A percentile compares a stretch with the other conserved stretches of the same genome.
Conservation (phyloP, 1,140 invertebrate species). For the Atta cephalotes region DNA sequence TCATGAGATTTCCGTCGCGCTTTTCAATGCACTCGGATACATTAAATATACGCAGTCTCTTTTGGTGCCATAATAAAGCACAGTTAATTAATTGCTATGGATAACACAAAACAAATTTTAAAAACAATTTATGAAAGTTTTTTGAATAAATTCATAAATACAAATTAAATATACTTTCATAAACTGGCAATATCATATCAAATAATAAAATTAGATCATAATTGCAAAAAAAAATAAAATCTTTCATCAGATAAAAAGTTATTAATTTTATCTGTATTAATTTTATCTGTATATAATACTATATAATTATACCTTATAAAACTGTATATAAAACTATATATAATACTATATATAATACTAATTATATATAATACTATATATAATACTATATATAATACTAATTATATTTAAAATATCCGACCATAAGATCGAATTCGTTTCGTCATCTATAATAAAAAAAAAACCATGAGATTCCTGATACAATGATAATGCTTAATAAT, state of each 20-base stretch:
- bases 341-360: no score
- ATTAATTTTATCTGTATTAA: not conserved
- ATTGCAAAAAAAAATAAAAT: not conserved
- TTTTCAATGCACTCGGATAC: slow-evolving; percentile 28
- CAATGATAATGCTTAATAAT: not conserved
- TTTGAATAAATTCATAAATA: not conserved
- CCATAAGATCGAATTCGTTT: not conserved
- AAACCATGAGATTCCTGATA: not conserved
- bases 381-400: no score
- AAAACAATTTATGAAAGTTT: not conserved
- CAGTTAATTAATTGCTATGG: slow-evolving; percentile 9
- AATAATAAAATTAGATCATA: not conserved
- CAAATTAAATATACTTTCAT: not conserved
- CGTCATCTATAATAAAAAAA: not conserved
- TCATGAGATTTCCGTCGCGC: slow-evolving; percentile 44
- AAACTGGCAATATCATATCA: not conserved
- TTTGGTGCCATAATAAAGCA: not conserved
- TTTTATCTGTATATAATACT: not conserved
- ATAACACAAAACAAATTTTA: slow-evolving; percentile 21
- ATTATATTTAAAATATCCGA: slow-evolving; percentile 22
- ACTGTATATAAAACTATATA: no score
- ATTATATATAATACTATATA: no score
- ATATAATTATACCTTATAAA: no score
- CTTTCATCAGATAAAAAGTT: not conserved
- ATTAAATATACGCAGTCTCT: slow-evolving; percentile 39